A percentile compares a stretch with the other conserved stretches of the same genome.
These are phyloP conservation scores for Phyllopteryx taeniolatus DNA, from an alignment of 2,113 vertebrate species.

Conservation along the genomic window DNA sequence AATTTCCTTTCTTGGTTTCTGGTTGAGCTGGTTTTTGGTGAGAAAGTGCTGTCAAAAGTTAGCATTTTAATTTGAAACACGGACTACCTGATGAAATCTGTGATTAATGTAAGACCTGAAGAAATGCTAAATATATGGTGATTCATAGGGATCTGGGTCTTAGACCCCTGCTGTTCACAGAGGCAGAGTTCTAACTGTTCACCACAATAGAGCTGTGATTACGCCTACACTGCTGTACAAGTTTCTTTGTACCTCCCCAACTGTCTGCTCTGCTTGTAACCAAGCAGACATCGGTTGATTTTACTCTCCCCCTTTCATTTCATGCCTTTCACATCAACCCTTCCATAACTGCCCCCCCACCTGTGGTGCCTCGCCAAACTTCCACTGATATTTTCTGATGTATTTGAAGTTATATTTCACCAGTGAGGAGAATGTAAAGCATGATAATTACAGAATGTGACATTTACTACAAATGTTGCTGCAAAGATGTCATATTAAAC, in stretches of 20 bases:
- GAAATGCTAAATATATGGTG: conserved; percentile 61
- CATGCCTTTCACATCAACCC: conserved; percentile 36
- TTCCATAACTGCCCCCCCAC: conserved; percentile 43
- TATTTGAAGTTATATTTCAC: conserved; percentile 13
- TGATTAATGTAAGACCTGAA: conserved; percentile 14
- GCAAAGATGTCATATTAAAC: too few species aligned
- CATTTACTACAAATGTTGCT: too few species aligned
- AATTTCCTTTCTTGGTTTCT: neutral
- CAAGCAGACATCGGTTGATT: conserved; percentile 64
- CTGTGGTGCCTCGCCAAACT: conserved; percentile 26
- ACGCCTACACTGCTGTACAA: conserved; percentile 49
- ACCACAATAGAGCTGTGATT: conserved; percentile 71
- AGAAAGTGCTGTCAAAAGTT: conserved; percentile 5
- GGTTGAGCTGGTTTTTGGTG: neutral
- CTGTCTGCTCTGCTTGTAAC: conserved; percentile 57
- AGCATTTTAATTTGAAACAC: conserved; percentile 2
- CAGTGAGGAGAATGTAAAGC: conserved; percentile 7
- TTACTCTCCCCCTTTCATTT: conserved; percentile 48
- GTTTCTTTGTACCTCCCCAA: conserved; percentile 44
- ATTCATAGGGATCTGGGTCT: conserved; percentile 46
- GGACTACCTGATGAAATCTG: conserved; percentile 26
- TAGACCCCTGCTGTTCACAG: conserved; percentile 35
- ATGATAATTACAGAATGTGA: too few species aligned
- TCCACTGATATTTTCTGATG: conserved; percentile 30
- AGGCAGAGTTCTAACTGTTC: conserved; percentile 57